These are phyloP conservation scores for Tragulus kanchil DNA, from an alignment of 2,113 vertebrate genomes.

Conservation along the genomic window DNA sequence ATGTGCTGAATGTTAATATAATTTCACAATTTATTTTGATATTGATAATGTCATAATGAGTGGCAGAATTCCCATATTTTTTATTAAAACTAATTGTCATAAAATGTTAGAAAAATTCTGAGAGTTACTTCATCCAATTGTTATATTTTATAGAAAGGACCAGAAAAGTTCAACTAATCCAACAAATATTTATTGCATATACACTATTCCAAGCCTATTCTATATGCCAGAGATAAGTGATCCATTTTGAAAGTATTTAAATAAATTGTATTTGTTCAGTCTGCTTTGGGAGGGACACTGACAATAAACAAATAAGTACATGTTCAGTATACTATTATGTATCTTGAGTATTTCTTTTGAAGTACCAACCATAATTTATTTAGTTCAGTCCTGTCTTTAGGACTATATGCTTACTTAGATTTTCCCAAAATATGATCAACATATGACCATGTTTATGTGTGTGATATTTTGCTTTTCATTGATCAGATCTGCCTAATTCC, in stretches of 20 bases:
- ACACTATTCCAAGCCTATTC: not conserved
- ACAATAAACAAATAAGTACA: not conserved
- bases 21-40: conserved; percentile 26
- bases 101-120: not conserved
- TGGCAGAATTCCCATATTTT: not conserved
- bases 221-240: not conserved
- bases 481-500: not conserved
- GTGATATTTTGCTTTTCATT: not conserved
- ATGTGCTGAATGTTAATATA: not conserved
- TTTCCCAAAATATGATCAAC: not conserved
- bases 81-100: not conserved
- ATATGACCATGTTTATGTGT: not conserved
- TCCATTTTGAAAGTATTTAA: not conserved
- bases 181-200: not conserved
- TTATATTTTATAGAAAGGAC: not conserved
- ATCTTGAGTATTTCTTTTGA: not conserved
- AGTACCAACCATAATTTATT: not conserved
- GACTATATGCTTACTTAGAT: too few relatives aligned
- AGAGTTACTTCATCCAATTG: not conserved
- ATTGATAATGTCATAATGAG: not conserved
- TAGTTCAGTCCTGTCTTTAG: too few relatives aligned
- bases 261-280: not conserved
- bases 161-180: not conserved
- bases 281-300: not conserved
- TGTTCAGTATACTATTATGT: not conserved